A percentile compares a stretch with the other conserved stretches of the same genome.
phyloP scores from a whole-genome alignment of 2,888 invertebrate species.

The Xestobium rufovillosum region DNA sequence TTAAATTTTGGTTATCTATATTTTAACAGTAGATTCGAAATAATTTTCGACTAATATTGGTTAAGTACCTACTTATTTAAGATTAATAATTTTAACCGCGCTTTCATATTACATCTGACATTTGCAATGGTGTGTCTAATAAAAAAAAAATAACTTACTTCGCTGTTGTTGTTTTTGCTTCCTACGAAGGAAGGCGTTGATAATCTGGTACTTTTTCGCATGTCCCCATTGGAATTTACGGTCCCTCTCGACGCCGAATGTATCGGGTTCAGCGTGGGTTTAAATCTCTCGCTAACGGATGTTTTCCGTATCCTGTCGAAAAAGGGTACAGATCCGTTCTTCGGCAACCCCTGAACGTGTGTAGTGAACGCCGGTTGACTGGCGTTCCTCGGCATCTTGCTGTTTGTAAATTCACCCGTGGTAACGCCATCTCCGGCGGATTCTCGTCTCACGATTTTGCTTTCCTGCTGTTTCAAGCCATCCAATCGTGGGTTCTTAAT shows the following conservation, averaged over 20 bases:
- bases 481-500: conserved; percentile 36
- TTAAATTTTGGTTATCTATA: too few species aligned
- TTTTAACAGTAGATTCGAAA: too few species aligned
- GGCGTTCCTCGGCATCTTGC: conserved; percentile 70
- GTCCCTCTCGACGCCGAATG: conserved; percentile 70
- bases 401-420: conserved; percentile 24
- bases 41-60: too few species aligned
- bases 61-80: too few species aligned
- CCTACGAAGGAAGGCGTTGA: conserved; percentile 52
- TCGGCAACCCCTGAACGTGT: conserved; percentile 58
- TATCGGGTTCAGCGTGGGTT: conserved; percentile 76
- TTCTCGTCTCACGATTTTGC: conserved; percentile 27
- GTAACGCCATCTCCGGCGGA: conserved; percentile 28
- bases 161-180: conserved; percentile 53
- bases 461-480: conserved; percentile 39
- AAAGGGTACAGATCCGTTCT: conserved; percentile 85
- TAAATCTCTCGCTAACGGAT: conserved; percentile 74
- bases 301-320: conserved; percentile 81
- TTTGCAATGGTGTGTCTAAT: too few species aligned
- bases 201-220: conserved; percentile 52
- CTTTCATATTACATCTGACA: too few species aligned
- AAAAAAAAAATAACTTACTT: conserved; percentile 41
- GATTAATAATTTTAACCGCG: too few species aligned
- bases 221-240: conserved; percentile 68
- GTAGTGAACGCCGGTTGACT: conserved; percentile 81